Evolutionary conservation across 1,140 invertebrate genomes (phyloP).

Genomic region (Hycleus cichorii): DNA sequence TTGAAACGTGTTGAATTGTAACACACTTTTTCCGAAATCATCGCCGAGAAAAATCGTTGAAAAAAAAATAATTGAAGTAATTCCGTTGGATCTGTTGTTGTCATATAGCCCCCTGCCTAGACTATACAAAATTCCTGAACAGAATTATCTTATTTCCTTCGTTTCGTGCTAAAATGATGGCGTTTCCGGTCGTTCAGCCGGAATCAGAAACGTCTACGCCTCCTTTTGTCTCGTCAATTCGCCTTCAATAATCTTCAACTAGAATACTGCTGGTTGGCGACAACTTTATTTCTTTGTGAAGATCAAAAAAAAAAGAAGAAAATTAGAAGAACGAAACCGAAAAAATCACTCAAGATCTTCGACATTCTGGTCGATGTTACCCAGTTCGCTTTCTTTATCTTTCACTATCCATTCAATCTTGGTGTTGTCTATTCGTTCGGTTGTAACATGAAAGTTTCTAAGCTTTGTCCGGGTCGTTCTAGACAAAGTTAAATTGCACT

Average conservation of each 20-base stretch:
- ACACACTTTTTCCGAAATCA: no score
- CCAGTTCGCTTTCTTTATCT: no score
- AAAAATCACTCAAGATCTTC: no score
- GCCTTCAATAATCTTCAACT: constrained; percentile 18
- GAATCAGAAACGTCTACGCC: constrained; percentile 22
- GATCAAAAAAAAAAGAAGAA: no score
- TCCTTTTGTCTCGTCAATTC: constrained; percentile 23
- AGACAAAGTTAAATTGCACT: constrained; percentile 4
- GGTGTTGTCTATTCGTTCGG: neutral
- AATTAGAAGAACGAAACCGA: no score
- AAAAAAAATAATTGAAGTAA: neutral
- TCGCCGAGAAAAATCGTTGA: no score
- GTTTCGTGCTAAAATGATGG: constrained; percentile 23
- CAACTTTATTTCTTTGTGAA: no score
- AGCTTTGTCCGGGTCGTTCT: constrained; percentile 1
- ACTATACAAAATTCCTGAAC: constrained; percentile 17
- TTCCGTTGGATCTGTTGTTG: constrained; percentile 2
- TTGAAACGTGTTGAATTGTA: no score
- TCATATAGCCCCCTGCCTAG: neutral
- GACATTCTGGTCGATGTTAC: no score
- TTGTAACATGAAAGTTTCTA: neutral
- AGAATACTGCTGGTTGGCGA: no score
- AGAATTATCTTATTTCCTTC: constrained; percentile 29
- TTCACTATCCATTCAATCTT: neutral
- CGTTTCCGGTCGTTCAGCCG: constrained; percentile 27